Evolutionary conservation across 2,888 invertebrate species (phyloP).

Genomic region (Himalopsyche anomala): DNA sequence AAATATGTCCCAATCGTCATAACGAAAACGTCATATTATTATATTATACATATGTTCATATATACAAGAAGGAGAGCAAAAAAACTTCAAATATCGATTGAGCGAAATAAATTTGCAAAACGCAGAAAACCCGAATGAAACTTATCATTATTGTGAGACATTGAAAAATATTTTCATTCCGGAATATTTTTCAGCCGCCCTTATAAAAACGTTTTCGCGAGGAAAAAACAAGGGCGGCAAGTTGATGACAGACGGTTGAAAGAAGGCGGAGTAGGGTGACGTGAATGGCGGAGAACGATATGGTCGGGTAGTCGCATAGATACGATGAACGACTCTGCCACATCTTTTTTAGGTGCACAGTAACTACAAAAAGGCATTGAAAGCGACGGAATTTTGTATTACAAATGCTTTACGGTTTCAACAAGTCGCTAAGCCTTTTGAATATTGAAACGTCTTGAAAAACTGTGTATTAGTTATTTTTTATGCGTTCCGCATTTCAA

Average conservation of each 20-base stretch:
- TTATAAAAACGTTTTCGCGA: constrained; percentile 45
- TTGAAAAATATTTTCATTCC: constrained; percentile 62
- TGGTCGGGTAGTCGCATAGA: constrained; percentile 40
- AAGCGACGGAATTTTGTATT: constrained; percentile 1
- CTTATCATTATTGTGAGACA: constrained; percentile 58
- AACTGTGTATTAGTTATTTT: too few relatives aligned
- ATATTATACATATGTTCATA: neutral
- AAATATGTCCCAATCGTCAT: neutral
- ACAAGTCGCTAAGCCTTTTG: neutral
- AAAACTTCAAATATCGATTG: constrained; percentile 17
- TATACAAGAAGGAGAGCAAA: neutral
- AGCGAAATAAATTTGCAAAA: constrained; percentile 23
- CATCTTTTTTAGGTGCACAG: constrained; percentile 21
- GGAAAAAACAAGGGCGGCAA: constrained; percentile 42
- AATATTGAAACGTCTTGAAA: neutral
- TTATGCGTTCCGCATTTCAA: too few relatives aligned
- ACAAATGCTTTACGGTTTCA: constrained; percentile 24
- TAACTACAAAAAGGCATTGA: constrained; percentile 7
- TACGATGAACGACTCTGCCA: constrained; percentile 31
- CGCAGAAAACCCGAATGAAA: constrained; percentile 45
- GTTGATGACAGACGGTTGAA: constrained; percentile 52
- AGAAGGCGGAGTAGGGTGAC: constrained; percentile 46
- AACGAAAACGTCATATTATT: neutral
- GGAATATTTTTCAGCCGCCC: constrained; percentile 52
- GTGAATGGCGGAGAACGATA: constrained; percentile 36